Evolutionary conservation across 2,888 invertebrate species (phyloP).

Genomic region (Laothoe populi): DNA sequence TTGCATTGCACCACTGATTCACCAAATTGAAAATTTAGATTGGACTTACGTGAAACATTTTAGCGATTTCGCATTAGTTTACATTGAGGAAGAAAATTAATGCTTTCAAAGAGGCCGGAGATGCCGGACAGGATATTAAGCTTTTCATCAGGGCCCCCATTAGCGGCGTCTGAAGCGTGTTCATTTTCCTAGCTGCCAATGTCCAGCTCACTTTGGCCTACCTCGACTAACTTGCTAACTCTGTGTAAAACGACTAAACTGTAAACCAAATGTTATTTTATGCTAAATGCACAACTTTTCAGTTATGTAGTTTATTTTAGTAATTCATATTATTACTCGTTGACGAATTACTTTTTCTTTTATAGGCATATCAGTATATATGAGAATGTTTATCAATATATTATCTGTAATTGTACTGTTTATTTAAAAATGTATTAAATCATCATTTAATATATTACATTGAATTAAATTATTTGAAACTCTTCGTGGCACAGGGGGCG

Average conservation of each 20-base stretch:
- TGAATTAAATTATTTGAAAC: too few species aligned
- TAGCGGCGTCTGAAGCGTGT: conserved; percentile 46
- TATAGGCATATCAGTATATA: too few species aligned
- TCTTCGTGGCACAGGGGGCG: too few species aligned
- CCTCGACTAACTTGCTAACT: conserved; percentile 46
- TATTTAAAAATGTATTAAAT: too few species aligned
- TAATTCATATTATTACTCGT: neutral
- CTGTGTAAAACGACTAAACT: conserved; percentile 38
- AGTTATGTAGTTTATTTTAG: neutral
- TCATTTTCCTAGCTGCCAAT: conserved; percentile 35
- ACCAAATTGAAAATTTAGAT: conserved; percentile 30
- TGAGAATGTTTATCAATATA: too few species aligned
- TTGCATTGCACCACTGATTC: conserved; percentile 2
- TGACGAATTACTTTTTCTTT: neutral
- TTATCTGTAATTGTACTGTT: too few species aligned
- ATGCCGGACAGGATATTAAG: conserved; percentile 62
- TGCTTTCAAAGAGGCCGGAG: conserved; percentile 62
- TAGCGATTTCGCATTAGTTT: conserved; percentile 53
- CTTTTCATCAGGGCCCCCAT: conserved; percentile 65
- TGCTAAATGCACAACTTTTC: neutral
- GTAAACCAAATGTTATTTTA: neutral
- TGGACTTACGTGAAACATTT: conserved; percentile 23
- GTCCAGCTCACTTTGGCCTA: conserved; percentile 39
- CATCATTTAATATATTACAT: too few species aligned
- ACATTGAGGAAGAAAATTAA: conserved; percentile 68